phyloP scores from a whole-genome alignment of 2,888 invertebrate species.

The Troilus luridus region DNA sequence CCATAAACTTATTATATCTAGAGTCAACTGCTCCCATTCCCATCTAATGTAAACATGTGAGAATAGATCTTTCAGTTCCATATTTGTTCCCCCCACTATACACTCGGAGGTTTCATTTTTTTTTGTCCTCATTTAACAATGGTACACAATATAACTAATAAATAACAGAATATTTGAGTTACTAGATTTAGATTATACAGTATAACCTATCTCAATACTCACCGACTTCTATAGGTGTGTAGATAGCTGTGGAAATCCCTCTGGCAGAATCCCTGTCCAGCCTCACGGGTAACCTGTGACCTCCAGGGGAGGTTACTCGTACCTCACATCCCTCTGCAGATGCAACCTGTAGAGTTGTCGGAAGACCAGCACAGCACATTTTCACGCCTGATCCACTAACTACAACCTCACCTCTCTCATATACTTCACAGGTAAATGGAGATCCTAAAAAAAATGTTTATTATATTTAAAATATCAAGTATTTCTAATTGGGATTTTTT shows the following conservation, averaged over 20 bases:
- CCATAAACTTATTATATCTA: no score
- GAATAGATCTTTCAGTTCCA: no score
- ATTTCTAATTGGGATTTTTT: no score
- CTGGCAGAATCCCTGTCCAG: constrained; percentile 71
- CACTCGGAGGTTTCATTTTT: no score
- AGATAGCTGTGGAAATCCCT: constrained; percentile 74
- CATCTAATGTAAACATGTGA: no score
- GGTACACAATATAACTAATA: neutral
- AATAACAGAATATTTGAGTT: neutral
- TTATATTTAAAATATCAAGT: neutral
- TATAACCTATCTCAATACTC: constrained; percentile 56
- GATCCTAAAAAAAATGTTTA: constrained; percentile 77
- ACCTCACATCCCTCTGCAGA: constrained; percentile 68
- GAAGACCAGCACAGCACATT: constrained; percentile 77
- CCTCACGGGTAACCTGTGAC: constrained; percentile 76
- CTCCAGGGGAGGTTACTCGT: constrained; percentile 66
- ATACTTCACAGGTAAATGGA: constrained; percentile 93
- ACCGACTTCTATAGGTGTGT: constrained; percentile 73
- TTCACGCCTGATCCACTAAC: constrained; percentile 80
- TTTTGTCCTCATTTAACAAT: no score
- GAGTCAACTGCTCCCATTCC: no score
- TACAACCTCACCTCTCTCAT: constrained; percentile 76
- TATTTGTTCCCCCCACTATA: no score
- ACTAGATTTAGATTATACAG: neutral
- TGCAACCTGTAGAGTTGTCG: constrained; percentile 76